These are phyloP conservation scores for Calliopsis andreniformis DNA, from an alignment of 1,140 invertebrate species.

Conservation along the genomic window DNA sequence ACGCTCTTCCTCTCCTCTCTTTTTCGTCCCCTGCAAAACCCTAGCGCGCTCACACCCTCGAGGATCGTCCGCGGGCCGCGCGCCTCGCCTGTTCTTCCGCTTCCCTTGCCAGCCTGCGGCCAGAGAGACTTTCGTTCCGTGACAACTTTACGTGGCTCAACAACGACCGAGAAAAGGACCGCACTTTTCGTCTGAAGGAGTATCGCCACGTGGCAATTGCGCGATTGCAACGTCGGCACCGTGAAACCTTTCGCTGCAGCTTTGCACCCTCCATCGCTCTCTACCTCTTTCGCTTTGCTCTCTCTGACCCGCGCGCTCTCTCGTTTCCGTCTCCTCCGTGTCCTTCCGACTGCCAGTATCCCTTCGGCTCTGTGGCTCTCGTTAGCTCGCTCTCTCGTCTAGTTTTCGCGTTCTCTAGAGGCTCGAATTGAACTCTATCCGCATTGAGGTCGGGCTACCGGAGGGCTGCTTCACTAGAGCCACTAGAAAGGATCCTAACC, in stretches of 20 bases:
- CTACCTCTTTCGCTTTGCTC: too few species aligned
- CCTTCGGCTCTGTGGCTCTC: too few species aligned
- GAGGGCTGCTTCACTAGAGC: too few species aligned
- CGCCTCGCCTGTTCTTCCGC: not conserved
- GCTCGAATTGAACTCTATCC: too few species aligned
- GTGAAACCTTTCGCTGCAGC: slow-evolving; percentile 14
- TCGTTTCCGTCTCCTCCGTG: too few species aligned
- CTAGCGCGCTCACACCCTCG: slow-evolving; percentile 33
- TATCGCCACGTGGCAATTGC: slow-evolving; percentile 66
- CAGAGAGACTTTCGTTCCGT: slow-evolving; percentile 20
- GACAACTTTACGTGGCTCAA: slow-evolving; percentile 68
- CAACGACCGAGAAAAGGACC: slow-evolving; percentile 79
- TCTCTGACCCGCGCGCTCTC: too few species aligned
- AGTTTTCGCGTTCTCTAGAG: too few species aligned
- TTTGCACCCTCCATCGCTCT: not conserved
- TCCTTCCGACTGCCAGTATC: too few species aligned
- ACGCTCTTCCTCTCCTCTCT: not conserved
- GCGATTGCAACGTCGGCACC: slow-evolving; percentile 40
- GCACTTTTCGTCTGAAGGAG: slow-evolving; percentile 78
- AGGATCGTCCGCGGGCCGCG: slow-evolving; percentile 48
- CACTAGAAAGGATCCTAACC: too few species aligned
- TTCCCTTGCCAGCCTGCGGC: slow-evolving; percentile 2
- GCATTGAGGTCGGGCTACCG: too few species aligned
- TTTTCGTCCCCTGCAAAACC: not conserved
- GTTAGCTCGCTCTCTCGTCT: too few species aligned